Percentiles rank a stretch among this genome's conserved stretches.
These are phyloP conservation scores for Oreotrochilus melanogaster DNA, from an alignment of 2,113 vertebrate genomes.

Conservation along the genomic window DNA sequence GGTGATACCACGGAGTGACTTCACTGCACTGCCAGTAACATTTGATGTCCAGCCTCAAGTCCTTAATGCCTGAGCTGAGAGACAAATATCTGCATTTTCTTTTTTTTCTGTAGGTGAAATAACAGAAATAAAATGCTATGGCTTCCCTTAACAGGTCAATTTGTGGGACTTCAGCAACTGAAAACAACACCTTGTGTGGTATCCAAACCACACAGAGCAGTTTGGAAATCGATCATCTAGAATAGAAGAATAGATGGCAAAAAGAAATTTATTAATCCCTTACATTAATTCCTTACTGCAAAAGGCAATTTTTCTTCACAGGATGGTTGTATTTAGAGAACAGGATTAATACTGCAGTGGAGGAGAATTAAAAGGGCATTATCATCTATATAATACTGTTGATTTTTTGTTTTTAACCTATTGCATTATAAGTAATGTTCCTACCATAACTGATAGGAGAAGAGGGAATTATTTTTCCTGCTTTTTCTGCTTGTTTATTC, in stretches of 20 bases:
- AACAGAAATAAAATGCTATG: not conserved
- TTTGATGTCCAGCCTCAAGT: rapidly evolving
- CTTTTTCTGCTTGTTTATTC: slow-evolving; percentile 30
- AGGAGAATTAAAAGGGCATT: not conserved
- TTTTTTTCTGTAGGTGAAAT: not conserved
- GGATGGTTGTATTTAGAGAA: not conserved
- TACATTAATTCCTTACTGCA: not conserved
- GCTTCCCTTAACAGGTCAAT: not conserved
- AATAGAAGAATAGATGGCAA: not conserved
- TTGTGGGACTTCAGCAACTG: not conserved
- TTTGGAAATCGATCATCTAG: not conserved
- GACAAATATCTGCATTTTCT: not conserved
- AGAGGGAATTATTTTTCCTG: slow-evolving; percentile 22
- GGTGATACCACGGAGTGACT: rapidly evolving
- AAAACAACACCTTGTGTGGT: not conserved
- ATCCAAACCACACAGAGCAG: not conserved
- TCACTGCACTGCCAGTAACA: not conserved
- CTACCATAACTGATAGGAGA: not conserved
- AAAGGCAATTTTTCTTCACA: not conserved
- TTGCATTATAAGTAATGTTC: not conserved
- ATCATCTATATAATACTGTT: not conserved
- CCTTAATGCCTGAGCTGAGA: not conserved
- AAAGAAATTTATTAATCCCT: not conserved
- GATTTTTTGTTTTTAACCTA: not conserved
- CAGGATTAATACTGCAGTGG: not conserved